Conservation (phyloP, 2,113 vertebrate species). For the Amazona vittata region DNA sequence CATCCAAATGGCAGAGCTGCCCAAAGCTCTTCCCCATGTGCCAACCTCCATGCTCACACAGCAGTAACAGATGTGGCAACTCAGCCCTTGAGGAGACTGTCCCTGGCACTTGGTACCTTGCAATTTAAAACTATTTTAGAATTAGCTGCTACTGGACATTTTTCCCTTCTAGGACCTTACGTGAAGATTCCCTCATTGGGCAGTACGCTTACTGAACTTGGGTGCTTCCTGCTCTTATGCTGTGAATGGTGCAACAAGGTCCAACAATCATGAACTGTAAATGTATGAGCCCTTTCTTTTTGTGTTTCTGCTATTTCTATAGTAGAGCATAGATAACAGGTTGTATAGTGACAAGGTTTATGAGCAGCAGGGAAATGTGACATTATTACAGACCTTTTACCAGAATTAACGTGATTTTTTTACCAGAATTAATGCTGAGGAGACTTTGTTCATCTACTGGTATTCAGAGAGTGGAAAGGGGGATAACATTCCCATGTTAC, state of each 20-base stretch:
- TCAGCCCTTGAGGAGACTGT: neutral
- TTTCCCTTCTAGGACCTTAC: neutral
- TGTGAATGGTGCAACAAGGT: neutral
- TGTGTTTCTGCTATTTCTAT: neutral
- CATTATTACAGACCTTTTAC: neutral
- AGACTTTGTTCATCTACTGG: neutral
- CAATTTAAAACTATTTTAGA: neutral
- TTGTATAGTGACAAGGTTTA: neutral
- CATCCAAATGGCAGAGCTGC: neutral
- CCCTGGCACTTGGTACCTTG: neutral
- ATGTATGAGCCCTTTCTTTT: neutral
- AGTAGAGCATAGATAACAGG: neutral
- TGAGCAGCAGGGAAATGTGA: neutral
- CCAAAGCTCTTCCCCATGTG: neutral
- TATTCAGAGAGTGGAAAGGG: neutral
- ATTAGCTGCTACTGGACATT: neutral
- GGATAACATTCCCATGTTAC: neutral
- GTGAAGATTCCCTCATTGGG: neutral
- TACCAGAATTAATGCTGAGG: neutral
- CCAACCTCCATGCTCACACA: neutral
- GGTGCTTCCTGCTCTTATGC: neutral
- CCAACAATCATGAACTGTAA: neutral
- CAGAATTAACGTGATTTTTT: neutral
- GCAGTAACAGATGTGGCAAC: neutral
- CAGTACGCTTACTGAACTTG: neutral